Percentiles rank a stretch among this genome's conserved stretches.
Evolutionary conservation across 2,888 invertebrate species (phyloP).

Genomic region (Tiliacea citrago): DNA sequence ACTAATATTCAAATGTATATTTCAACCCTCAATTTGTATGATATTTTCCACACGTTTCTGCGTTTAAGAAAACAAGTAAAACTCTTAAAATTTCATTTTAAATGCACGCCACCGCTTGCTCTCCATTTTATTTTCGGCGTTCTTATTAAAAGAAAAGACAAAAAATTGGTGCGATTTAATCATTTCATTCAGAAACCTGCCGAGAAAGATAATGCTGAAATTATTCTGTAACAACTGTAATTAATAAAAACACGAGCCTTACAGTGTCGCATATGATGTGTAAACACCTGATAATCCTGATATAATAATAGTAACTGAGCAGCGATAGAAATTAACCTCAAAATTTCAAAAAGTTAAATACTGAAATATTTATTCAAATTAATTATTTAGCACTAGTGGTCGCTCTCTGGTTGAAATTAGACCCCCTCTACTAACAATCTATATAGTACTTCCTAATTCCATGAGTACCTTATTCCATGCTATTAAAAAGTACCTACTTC

Average conservation of each 20-base stretch:
- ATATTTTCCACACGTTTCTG: conserved; percentile 53
- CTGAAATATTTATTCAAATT: no score
- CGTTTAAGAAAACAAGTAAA: conserved; percentile 34
- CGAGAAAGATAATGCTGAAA: conserved; percentile 83
- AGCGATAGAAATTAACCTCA: no score
- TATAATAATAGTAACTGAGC: no score
- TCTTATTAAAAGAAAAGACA: conserved; percentile 70
- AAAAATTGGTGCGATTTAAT: conserved; percentile 85
- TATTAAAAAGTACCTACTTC: no score
- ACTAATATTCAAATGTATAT: conserved; percentile 19
- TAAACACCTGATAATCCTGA: no score
- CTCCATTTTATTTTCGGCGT: conserved; percentile 62
- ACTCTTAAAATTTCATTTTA: conserved; percentile 61
- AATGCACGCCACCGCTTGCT: conserved; percentile 66
- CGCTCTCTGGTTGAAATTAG: no score
- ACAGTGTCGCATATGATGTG: no score
- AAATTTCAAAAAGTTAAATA: no score
- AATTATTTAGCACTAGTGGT: no score
- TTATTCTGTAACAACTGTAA: conserved; percentile 85
- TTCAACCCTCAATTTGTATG: conserved; percentile 5
- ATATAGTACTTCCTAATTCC: no score
- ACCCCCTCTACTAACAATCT: no score
- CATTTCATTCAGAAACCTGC: conserved; percentile 83
- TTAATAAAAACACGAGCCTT: conserved; percentile 70
- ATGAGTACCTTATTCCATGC: no score